Evolutionary conservation across 2,888 invertebrate genomes (phyloP), one percentile per base, ranked within the genome.

Genomic region (Apodemia hepburni): DNA sequence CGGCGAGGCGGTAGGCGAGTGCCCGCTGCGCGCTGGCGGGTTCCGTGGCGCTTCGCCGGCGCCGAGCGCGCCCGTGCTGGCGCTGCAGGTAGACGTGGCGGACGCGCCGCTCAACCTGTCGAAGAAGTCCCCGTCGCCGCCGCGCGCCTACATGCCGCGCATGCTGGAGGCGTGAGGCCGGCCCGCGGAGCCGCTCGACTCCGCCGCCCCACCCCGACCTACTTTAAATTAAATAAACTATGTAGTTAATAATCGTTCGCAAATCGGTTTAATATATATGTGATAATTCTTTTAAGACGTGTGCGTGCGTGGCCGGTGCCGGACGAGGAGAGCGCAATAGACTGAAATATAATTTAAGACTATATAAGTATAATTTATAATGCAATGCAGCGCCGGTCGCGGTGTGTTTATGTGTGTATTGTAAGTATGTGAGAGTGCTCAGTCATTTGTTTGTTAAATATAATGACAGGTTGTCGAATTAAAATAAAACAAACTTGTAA

Each of bases 101-200:
- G 96, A 96, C 72, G 96, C 96, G 76, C 98, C 98, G 63, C 92
- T 98, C 71, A 98, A 98, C 93, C 93, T 98, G 76, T 97, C 97
- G 84, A 97, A 97, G 95, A 96, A 84, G 95, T 96, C 78, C 77
- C 94, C 86, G 92, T 94, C 81, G 81, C 93, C 79, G 80, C 83
- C 85, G 82, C 93, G 78, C 78, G 75, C 93, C 77, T 94, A 92
- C 84, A 93, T 94, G 89, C 93, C 94, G 77, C 93, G 93, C 76
- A 92, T 94, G 89, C 78, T 94, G 76, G 94, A 94, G 79, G 93
- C 94, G 93, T 94, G 93, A 93, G 89, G 81, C 77, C 79, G 85
- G 89, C 88, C 85, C 80, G 87, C 90, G 88, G 89, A 91, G 90
- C 80, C 79, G 68, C 72, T 72, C 76, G 87, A 82, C 90, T 89